Percentiles rank a stretch among this genome's conserved stretches.
Evolutionary conservation across 2,888 invertebrate genomes (phyloP).

Genomic region (Lagria hirta): DNA sequence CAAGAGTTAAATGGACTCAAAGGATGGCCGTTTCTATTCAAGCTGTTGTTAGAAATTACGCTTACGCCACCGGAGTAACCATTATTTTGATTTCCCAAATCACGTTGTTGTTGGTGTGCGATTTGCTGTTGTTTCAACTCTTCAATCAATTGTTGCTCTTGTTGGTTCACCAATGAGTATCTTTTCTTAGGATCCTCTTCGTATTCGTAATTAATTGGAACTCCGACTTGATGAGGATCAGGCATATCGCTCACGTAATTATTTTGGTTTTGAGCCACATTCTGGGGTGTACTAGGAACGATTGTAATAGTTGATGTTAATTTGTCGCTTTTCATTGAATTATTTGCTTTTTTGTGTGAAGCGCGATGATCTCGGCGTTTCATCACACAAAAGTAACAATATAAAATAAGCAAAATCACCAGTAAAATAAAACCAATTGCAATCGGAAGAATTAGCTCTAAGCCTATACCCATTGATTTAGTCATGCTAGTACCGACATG

Average conservation of each 20-base stretch:
- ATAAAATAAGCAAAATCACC: slow-evolving; percentile 51
- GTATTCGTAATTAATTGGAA: slow-evolving; percentile 53
- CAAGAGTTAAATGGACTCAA: slow-evolving; percentile 61
- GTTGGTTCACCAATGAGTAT: slow-evolving; percentile 55
- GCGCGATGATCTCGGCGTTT: slow-evolving; percentile 46
- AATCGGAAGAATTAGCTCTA: slow-evolving; percentile 57
- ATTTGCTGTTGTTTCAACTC: slow-evolving; percentile 54
- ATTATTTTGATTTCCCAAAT: slow-evolving; percentile 34
- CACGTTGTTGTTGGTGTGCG: slow-evolving; percentile 40
- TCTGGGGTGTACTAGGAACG: slow-evolving; percentile 51
- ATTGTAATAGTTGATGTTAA: slow-evolving; percentile 53
- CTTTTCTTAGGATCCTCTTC: slow-evolving; percentile 57
- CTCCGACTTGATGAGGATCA: slow-evolving; percentile 54
- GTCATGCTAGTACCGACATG: slow-evolving; percentile 51
- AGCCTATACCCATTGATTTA: slow-evolving; percentile 50
- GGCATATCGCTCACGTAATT: slow-evolving; percentile 45
- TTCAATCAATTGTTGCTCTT: slow-evolving; percentile 54
- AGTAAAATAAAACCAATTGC: slow-evolving; percentile 55
- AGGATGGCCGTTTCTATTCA: slow-evolving; percentile 51
- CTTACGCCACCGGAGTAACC: slow-evolving; percentile 48
- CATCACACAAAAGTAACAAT: slow-evolving; percentile 57
- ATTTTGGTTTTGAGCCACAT: slow-evolving; percentile 43
- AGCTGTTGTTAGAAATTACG: slow-evolving; percentile 52
- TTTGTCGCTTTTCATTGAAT: slow-evolving; percentile 48
- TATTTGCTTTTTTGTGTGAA: slow-evolving; percentile 42